Conservation (phyloP, 2,797 vertebrate genomes). For the Acomys russatus region DNA sequence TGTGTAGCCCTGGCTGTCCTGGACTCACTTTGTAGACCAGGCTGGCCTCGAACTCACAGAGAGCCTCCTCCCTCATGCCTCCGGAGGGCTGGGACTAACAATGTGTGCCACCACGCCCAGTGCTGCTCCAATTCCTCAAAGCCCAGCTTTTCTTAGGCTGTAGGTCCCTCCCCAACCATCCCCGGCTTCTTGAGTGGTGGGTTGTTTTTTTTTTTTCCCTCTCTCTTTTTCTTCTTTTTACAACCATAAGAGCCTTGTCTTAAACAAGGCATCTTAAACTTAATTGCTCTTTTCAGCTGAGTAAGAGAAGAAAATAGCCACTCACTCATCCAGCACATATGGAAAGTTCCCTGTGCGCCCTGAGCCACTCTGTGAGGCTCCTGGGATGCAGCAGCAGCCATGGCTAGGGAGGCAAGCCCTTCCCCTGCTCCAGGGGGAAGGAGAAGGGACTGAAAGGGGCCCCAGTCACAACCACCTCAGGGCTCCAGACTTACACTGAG, state of each 20-base stretch:
- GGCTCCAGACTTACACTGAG: neutral
- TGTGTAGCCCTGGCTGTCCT: neutral
- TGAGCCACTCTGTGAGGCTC: neutral
- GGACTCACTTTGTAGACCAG: neutral
- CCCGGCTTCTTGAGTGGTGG: neutral
- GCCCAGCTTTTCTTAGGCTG: too few species aligned
- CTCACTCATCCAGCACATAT: neutral
- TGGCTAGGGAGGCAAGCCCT: neutral
- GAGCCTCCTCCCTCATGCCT: neutral
- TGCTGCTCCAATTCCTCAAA: accelerated
- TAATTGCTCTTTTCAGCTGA: constrained; percentile 45
- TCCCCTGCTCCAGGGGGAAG: neutral
- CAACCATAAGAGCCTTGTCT: neutral
- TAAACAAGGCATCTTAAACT: constrained; percentile 37
- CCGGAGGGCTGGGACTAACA: too few species aligned
- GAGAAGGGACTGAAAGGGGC: neutral
- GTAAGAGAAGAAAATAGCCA: neutral
- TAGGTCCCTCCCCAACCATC: too few species aligned
- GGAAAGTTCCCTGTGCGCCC: neutral
- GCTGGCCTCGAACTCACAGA: neutral
- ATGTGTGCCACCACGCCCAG: too few species aligned
- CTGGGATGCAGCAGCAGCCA: accelerated
- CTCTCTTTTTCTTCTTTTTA: neutral
- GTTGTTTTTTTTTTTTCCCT: too few species aligned
- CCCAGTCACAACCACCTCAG: neutral